Conservation (phyloP, 2,113 vertebrate genomes). For the Alligator mississippiensis region DNA sequence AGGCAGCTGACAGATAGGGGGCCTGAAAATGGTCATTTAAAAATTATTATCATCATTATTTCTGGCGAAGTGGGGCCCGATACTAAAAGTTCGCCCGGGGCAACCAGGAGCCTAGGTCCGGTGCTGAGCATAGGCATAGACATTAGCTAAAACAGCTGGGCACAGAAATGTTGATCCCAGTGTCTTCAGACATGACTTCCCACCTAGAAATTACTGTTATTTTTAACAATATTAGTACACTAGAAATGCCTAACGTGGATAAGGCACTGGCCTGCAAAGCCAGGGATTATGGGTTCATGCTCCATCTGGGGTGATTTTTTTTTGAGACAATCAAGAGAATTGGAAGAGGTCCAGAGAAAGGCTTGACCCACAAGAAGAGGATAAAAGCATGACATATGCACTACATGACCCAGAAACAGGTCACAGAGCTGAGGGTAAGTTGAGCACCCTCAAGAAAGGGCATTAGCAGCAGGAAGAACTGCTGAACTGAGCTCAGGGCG, state of each 20-base stretch:
- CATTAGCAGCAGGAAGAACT: not conserved
- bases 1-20: not conserved
- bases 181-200: slow-evolving; percentile 26
- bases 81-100: too few relatives aligned
- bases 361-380: slow-evolving; percentile 27
- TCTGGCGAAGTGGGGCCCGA: too few relatives aligned
- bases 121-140: too few relatives aligned
- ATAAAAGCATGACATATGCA: not conserved
- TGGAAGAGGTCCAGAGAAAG: slow-evolving; percentile 60
- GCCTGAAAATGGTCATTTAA: not conserved
- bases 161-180: not conserved
- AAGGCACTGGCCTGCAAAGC: not conserved
- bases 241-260: slow-evolving; percentile 22
- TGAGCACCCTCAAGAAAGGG: not conserved
- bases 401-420: not conserved
- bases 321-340: not conserved
- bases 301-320: slow-evolving; percentile 48
- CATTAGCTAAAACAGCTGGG: not conserved
- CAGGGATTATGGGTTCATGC: not conserved
- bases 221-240: slow-evolving; percentile 23
- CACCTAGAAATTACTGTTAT: slow-evolving; percentile 37
- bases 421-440: not conserved
- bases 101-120: too few relatives aligned
- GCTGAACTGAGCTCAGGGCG: not conserved
- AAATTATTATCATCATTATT: too few relatives aligned